These are phyloP conservation scores for Bombyx huttoni DNA, from an alignment of 2,888 invertebrate species.

Conservation along the genomic window DNA sequence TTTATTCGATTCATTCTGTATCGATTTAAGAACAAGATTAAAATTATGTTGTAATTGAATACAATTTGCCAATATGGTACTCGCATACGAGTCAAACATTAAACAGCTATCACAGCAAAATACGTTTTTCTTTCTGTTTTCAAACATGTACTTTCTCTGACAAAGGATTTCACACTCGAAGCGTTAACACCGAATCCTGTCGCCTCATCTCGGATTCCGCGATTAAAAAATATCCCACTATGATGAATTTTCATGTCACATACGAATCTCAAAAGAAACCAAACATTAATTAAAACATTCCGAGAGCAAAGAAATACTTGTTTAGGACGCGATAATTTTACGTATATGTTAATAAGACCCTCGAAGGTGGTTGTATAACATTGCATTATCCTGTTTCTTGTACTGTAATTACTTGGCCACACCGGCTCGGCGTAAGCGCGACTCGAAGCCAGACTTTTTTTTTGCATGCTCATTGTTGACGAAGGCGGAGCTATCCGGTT, in stretches of 20 bases:
- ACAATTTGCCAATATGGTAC: not conserved
- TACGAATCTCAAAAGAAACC: not conserved
- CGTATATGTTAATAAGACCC: not conserved
- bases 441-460: slow-evolving; percentile 8
- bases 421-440: slow-evolving; percentile 17
- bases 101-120: too few relatives aligned
- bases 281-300: not conserved
- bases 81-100: too few relatives aligned
- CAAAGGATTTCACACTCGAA: not conserved
- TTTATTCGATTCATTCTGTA: too few relatives aligned
- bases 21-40: too few relatives aligned
- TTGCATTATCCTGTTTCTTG: slow-evolving; percentile 15
- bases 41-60: not conserved
- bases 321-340: not conserved
- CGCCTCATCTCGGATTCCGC: not conserved
- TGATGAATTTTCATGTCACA: not conserved
- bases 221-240: not conserved
- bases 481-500: slow-evolving; percentile 22
- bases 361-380: not conserved
- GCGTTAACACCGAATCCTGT: not conserved
- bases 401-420: slow-evolving; percentile 29
- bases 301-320: not conserved
- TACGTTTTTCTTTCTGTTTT: too few relatives aligned
- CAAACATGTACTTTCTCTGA: not conserved
- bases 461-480: slow-evolving; percentile 17